phyloP scores from a whole-genome alignment of 1,140 invertebrate species.

The Monochamus saltuarius region DNA sequence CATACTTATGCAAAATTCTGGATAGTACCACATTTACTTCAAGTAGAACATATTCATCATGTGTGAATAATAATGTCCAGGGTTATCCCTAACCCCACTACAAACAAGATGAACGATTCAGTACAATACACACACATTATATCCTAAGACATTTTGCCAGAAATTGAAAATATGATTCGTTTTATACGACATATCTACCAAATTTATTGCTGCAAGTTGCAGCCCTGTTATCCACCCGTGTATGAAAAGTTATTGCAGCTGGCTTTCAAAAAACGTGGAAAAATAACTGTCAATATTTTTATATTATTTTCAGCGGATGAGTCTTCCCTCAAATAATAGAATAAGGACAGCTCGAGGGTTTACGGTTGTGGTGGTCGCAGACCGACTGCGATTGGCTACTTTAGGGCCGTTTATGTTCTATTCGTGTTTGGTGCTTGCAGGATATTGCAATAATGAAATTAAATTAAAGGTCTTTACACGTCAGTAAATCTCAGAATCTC shows the following conservation, averaged over 20 bases:
- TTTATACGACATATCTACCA: no score
- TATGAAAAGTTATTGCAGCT: neutral
- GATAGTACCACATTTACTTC: no score
- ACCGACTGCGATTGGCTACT: slow-evolving; percentile 22
- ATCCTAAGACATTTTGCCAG: no score
- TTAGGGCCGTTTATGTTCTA: slow-evolving; percentile 24
- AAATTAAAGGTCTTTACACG: slow-evolving; percentile 7
- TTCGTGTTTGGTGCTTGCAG: slow-evolving; percentile 3
- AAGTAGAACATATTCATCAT: no score
- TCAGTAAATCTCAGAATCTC: neutral
- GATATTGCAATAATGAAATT: slow-evolving; percentile 17
- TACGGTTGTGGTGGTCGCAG: slow-evolving; percentile 23
- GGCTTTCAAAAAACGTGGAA: neutral
- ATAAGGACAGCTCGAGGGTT: slow-evolving; percentile 20
- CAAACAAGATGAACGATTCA: no score
- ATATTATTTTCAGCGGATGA: neutral
- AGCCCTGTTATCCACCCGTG: no score
- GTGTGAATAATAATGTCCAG: no score
- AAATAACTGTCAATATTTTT: slow-evolving; percentile 28
- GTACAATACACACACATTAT: no score
- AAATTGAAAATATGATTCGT: no score
- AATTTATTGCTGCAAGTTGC: no score
- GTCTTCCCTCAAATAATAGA: slow-evolving; percentile 12
- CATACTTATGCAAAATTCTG: no score
- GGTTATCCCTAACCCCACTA: no score